Evolutionary conservation across 1,140 invertebrate genomes (phyloP), one percentile per base, ranked within the genome.

Genomic region (Musca domestica): DNA sequence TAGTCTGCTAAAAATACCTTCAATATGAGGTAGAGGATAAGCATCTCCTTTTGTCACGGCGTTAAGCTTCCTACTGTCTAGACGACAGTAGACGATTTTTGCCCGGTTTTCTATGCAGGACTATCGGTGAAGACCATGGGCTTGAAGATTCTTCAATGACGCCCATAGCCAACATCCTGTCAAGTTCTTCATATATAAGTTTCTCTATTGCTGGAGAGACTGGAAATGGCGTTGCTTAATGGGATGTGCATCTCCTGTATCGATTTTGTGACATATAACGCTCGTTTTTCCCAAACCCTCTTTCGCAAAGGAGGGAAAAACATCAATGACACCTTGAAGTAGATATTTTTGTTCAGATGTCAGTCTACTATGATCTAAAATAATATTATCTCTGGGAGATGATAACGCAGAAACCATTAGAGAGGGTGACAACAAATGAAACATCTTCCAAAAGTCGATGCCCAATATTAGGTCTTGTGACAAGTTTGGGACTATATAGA

Each of bases 141-240:
- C 70, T 71, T 6, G 12, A 64, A 2, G 68, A 64, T 14, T 69
- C 66, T 64, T 71, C 67, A 4, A 69, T 72, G 0, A 71, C 71
- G 19, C 65, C 67, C 19, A 61, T 49, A 10, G 64, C 34, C 14
- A 68, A 12, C 67, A 72, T 71, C 7, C 66, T 34, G 25, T 70
- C 67, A 27, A 70, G 46, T 41, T 72, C 64, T 2, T 6, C 14
- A 41, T 48, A 71, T n/a, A 69, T 46, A 12, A 71, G 41, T 27
- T 69, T 70, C 63, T 72, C 52, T 34, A 68, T 30, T 20, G 23
- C 47, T 34, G 34, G 47, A n/a, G 23, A 19, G 14, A 51, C n/a
- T 23, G 69, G 69, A 67, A 68, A 54, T 67, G 68, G 46, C 67
- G 23, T 41, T 72, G 71, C 19, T 34, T 47, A 2, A 52, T 15